Evolutionary conservation across 2,113 vertebrate genomes (phyloP).

Genomic region (Tiliqua scincoides): DNA sequence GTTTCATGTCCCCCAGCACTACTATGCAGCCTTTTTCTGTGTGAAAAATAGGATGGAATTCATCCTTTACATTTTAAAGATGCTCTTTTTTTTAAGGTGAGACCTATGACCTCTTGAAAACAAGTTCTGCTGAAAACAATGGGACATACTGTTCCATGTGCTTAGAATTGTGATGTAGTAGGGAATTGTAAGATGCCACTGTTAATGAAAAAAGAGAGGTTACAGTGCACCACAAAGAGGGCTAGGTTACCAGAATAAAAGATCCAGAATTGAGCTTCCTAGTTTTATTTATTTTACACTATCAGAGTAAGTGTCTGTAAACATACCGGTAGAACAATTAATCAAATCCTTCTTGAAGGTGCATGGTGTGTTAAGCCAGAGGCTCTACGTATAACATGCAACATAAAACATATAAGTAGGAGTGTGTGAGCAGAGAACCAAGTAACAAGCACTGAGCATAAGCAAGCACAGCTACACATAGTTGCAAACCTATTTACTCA

Average conservation of each 20-base stretch:
- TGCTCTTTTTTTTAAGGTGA: not conserved
- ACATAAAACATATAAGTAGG: too few species aligned
- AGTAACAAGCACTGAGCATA: too few species aligned
- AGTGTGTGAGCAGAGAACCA: too few species aligned
- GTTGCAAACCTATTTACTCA: too few species aligned
- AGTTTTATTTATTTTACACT: too few species aligned
- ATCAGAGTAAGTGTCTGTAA: too few species aligned
- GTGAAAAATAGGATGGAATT: not conserved
- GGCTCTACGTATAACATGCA: too few species aligned
- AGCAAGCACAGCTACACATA: too few species aligned
- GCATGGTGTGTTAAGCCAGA: too few species aligned
- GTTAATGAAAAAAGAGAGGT: not conserved
- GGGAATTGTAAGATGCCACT: not conserved
- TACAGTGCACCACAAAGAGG: not conserved
- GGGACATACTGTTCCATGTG: not conserved
- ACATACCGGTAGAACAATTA: too few species aligned
- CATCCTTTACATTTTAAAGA: slow-evolving; percentile 33
- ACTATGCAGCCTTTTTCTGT: not conserved
- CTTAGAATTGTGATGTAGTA: not conserved
- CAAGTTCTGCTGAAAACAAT: not conserved
- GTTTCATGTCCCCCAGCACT: slow-evolving; percentile 4
- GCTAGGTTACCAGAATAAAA: not conserved
- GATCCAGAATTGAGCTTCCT: not conserved
- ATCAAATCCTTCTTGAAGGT: too few species aligned
- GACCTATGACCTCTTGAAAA: not conserved